Percentiles rank a stretch among this genome's conserved stretches.
Conservation (phyloP, 2,113 vertebrate species). For the Coreoperca whiteheadi region DNA sequence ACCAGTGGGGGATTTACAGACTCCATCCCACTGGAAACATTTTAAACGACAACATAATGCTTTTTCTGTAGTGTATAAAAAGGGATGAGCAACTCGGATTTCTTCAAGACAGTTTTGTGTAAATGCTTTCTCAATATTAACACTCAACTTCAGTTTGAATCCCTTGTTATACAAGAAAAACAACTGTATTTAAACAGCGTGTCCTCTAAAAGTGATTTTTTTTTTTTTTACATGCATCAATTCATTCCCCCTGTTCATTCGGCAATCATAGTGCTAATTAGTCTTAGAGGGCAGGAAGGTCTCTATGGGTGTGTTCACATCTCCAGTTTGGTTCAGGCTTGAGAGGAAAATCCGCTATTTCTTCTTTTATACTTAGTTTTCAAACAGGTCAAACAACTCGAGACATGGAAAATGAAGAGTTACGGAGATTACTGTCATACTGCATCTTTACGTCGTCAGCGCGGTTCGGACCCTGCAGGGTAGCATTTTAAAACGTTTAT, state of each 20-base stretch:
- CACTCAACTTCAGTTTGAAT: not conserved
- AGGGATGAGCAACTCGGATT: conserved; percentile 38
- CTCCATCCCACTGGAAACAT: conserved; percentile 18
- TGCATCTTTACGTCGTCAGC: not conserved
- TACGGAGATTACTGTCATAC: not conserved
- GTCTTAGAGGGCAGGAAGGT: not conserved
- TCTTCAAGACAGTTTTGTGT: not conserved
- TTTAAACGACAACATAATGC: conserved; percentile 2
- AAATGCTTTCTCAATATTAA: not conserved
- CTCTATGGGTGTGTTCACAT: conserved; percentile 19
- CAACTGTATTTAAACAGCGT: not conserved
- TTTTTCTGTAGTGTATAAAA: conserved; percentile 45
- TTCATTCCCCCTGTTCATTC: not conserved
- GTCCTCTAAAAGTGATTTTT: not conserved
- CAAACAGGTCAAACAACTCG: not conserved
- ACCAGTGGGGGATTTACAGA: conserved; percentile 1
- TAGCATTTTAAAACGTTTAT: not conserved
- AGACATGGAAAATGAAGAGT: not conserved
- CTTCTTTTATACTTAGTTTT: not conserved
- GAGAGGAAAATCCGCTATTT: conserved; percentile 1
- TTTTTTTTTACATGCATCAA: conserved; percentile 28
- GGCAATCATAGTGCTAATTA: not conserved
- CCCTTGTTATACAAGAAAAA: conserved; percentile 52
- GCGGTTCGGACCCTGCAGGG: too few species aligned
- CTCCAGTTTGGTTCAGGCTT: not conserved